Percentiles rank a stretch among this genome's conserved stretches.
Evolutionary conservation across 2,797 vertebrate species (phyloP).

Genomic region (Argentina silus): DNA sequence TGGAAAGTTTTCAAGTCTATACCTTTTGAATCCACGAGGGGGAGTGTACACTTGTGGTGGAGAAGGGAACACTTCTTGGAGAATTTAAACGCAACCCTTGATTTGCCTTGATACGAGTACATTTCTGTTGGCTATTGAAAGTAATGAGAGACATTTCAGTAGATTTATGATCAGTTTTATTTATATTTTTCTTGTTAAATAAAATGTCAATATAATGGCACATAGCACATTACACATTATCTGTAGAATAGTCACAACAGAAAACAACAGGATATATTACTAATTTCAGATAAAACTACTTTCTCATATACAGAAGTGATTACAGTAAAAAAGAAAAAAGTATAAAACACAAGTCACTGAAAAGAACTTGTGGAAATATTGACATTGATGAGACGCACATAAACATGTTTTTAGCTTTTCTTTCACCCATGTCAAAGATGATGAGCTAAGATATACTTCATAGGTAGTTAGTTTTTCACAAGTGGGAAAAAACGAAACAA

Average conservation of each 20-base stretch:
- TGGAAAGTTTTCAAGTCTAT: too few relatives aligned
- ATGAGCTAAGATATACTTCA: conserved; percentile 15
- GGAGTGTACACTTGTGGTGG: too few relatives aligned
- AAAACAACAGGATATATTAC: conserved; percentile 40
- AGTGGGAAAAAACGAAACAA: background rate
- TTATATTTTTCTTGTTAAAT: conserved; percentile 44
- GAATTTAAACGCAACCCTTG: too few relatives aligned
- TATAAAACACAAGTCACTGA: conserved; percentile 10
- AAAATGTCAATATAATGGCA: conserved; percentile 37
- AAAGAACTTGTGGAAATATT: background rate
- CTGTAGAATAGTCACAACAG: conserved; percentile 8
- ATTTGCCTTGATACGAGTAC: too few relatives aligned
- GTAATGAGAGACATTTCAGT: background rate
- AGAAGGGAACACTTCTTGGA: too few relatives aligned
- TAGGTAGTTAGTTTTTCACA: conserved; percentile 8
- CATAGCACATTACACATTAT: conserved; percentile 22
- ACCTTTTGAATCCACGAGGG: too few relatives aligned
- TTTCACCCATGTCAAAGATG: conserved; percentile 31
- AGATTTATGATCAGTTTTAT: conserved; percentile 27
- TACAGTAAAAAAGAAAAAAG: conserved; percentile 14
- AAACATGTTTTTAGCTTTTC: conserved; percentile 3
- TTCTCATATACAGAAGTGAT: conserved; percentile 38
- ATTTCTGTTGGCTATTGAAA: background rate
- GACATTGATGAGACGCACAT: background rate
- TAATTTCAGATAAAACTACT: conserved; percentile 26